Base-by-base conservation (phyloP, 2,888 invertebrate genomes). In the Pollenia angustigena region DNA sequence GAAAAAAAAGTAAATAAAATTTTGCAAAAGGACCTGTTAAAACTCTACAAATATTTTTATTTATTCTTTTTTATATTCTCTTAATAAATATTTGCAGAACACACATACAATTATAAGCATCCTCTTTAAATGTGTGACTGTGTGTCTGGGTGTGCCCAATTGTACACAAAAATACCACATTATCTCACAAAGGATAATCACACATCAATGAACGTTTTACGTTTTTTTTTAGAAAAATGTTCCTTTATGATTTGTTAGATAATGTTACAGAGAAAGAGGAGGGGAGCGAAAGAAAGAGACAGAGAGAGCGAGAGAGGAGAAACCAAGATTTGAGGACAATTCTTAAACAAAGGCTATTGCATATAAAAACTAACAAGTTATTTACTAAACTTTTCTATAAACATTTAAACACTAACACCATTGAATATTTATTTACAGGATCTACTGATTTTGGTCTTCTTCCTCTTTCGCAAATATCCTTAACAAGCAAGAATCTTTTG, bases 341-440 rank as follows among this genome's bases (percentile, higher is more conserved):
- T 6, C 32, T 42, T 32, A 42, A 32, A 71, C 42, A 62, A 60
- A 52, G 79, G 52, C 14, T 42, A 71, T n/a, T 44, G 42, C 12
- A 52, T 16, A 46, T 54, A 16, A 50, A 78, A 84, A 48, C 81
- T 81, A 84, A 80, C 58, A 62, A 76, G 60, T 56, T 81, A 87
- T 87, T 87, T 87, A 60, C 72, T 72, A 62, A 80, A 76, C 72
- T 83, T 66, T 83, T 74, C 48, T 76, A 81, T 81, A 72, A 81
- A 84, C 72, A 87, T 81, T 84, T 84, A 69, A 84, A 32, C 79
- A 86, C 74, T 1, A 74, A 74, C 79, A 84, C 72, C 74, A 84
- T 79, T 72, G 62, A 79, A 79, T 79, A 46, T 78, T 72, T 83
- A 72, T 72, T 71, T 71, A 60, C 42, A 74, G 58, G 18, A 76